phyloP scores from a whole-genome alignment of 2,888 invertebrate species.

The Nasonovia ribisnigri region DNA sequence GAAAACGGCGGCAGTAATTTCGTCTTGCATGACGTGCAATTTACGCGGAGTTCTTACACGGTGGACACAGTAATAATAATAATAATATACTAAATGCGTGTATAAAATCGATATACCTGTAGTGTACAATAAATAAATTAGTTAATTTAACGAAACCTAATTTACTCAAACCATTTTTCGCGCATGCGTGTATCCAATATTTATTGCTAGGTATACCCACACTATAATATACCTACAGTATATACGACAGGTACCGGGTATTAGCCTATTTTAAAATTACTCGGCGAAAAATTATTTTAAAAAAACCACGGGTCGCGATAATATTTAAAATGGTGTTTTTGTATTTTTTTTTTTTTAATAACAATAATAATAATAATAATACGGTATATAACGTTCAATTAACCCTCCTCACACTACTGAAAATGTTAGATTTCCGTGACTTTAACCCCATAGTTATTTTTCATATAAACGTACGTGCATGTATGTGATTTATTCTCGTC shows the following conservation, averaged over 20 bases:
- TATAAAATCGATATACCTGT: background rate
- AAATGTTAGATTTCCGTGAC: slow-evolving; percentile 31
- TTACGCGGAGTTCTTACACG: background rate
- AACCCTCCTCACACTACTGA: background rate
- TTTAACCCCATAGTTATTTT: background rate
- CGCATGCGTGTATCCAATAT: background rate
- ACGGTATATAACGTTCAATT: background rate
- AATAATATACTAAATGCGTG: background rate
- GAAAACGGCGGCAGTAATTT: background rate
- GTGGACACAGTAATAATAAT: background rate
- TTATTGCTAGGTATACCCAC: background rate
- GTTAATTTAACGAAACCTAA: background rate
- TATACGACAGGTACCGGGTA: background rate
- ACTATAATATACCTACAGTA: background rate
- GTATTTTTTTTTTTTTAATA: no score
- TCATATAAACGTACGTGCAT: background rate
- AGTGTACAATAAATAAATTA: background rate
- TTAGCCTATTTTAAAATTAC: background rate
- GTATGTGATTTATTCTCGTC: background rate
- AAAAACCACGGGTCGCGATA: background rate
- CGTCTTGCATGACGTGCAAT: background rate
- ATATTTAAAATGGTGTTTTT: background rate
- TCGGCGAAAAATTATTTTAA: background rate
- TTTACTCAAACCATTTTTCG: background rate
- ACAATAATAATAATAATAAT: background rate